Evolutionary conservation across 2,113 vertebrate species (phyloP).

Genomic region (Microcebus ravelobensis): DNA sequence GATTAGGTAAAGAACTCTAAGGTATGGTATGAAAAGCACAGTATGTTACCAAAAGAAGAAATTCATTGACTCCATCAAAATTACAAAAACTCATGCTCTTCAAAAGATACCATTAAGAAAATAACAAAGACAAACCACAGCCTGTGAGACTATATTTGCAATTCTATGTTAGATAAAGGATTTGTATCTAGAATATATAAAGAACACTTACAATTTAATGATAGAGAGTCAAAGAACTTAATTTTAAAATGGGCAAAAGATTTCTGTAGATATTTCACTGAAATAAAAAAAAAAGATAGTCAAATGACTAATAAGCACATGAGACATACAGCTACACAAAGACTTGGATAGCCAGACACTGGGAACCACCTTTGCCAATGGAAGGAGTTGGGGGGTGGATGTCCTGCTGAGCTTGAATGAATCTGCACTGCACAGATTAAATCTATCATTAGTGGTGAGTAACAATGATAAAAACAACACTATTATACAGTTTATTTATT

Average conservation of each 20-base stretch:
- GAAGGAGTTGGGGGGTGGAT: not conserved
- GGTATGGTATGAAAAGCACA: not conserved
- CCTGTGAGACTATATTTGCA: conserved; percentile 13
- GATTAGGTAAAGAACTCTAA: not conserved
- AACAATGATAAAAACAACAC: not conserved
- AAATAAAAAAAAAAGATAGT: not conserved
- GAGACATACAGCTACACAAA: not conserved
- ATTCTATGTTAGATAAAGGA: not conserved
- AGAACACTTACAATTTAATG: not conserved
- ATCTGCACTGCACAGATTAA: not conserved
- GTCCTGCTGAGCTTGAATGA: not conserved
- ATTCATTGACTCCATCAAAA: conserved; percentile 1
- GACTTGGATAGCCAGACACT: not conserved
- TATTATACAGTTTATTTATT: not conserved
- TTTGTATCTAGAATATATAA: not conserved
- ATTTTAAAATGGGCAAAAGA: not conserved
- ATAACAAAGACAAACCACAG: not conserved
- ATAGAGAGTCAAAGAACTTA: not conserved
- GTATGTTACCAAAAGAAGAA: not conserved
- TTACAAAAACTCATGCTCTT: not conserved
- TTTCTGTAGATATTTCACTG: not conserved
- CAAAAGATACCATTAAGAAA: conserved; percentile 26
- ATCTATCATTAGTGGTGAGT: not conserved
- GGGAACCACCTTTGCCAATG: not conserved
- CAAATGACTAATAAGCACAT: not conserved